Conservation (phyloP, 2,113 vertebrate species). For the Paradoxurus hermaphroditus region DNA sequence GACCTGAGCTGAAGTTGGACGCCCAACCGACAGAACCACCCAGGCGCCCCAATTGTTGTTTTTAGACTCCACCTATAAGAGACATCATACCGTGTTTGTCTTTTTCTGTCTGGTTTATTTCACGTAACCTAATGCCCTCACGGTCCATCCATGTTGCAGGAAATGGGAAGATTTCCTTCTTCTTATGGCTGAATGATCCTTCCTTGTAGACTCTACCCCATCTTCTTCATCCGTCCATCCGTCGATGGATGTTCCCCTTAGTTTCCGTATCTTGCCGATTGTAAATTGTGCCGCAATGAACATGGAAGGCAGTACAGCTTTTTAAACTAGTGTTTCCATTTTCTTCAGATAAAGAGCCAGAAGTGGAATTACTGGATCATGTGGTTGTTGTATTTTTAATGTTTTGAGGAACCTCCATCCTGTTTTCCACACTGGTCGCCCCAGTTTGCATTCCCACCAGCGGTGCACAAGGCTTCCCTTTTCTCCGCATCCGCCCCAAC, state of each 20-base stretch:
- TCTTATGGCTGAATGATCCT: neutral
- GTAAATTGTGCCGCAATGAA: neutral
- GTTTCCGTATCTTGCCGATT: neutral
- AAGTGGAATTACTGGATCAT: neutral
- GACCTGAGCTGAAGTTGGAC: too few species aligned
- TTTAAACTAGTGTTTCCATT: neutral
- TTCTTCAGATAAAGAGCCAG: neutral
- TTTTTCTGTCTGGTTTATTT: neutral
- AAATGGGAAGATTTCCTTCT: neutral
- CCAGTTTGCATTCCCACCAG: neutral
- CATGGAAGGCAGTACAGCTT: neutral
- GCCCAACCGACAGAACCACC: too few species aligned
- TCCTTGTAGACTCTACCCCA: neutral
- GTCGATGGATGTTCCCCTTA: neutral
- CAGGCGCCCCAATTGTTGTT: too few species aligned
- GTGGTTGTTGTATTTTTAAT: neutral
- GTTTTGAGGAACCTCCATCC: neutral
- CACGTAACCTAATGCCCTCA: neutral
- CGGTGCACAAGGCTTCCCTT: neutral
- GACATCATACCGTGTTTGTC: neutral
- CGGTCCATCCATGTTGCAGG: neutral
- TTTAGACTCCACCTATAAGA: neutral
- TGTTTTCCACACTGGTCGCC: neutral
- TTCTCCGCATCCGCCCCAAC: neutral
- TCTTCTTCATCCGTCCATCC: neutral